A percentile compares a stretch with the other conserved stretches of the same genome.
Conservation (phyloP, 2,113 vertebrate species). For the Melospiza georgiana region DNA sequence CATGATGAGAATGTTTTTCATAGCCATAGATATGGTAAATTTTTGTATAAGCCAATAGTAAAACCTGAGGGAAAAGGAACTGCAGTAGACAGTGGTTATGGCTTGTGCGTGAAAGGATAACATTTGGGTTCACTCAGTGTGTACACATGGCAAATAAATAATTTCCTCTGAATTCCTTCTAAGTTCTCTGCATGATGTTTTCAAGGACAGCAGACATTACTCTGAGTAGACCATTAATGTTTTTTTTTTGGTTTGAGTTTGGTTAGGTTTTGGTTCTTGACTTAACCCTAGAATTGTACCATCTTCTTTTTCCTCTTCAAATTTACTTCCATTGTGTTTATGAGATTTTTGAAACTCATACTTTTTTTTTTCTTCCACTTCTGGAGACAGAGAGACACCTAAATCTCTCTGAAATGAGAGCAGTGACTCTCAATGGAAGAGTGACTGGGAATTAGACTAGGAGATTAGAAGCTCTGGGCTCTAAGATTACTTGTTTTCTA, state of each 20-base stretch:
- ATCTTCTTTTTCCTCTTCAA: neutral
- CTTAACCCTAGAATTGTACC: neutral
- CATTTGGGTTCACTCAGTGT: neutral
- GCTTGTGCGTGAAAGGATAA: neutral
- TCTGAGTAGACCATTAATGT: neutral
- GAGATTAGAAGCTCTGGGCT: neutral
- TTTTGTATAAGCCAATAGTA: neutral
- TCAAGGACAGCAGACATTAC: neutral
- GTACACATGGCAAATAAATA: neutral
- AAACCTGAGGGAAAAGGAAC: neutral
- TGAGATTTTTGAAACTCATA: neutral
- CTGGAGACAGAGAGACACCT: neutral
- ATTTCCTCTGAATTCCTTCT: neutral
- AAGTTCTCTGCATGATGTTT: neutral
- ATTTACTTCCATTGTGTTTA: neutral
- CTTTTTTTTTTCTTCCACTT: neutral
- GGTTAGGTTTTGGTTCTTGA: neutral
- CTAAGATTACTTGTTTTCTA: neutral
- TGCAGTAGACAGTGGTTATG: accelerated
- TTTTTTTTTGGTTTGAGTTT: neutral
- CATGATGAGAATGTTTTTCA: neutral
- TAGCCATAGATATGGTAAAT: neutral
- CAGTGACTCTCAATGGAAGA: neutral
- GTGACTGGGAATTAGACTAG: neutral
- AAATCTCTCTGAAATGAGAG: neutral